Base-by-base conservation (phyloP, 2,888 invertebrate species). In the Laothoe populi region DNA sequence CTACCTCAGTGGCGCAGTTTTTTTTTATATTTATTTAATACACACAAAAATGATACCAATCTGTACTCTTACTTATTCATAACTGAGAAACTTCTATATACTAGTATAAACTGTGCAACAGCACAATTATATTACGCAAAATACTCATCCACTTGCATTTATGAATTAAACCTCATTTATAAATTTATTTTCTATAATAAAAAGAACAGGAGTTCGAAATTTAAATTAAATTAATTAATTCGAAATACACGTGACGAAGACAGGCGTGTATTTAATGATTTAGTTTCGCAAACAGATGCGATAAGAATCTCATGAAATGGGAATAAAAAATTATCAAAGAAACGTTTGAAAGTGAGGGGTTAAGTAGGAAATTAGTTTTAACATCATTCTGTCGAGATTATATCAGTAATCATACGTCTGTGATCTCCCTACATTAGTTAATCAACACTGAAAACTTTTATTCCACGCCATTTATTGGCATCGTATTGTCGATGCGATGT, bases 311-410 rank as follows among this genome's bases (percentile, higher is more conserved):
- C 31, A 53, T 53, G 35, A 53, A 19, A 35, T 11, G 4, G 7
- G 23, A 24, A 31, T 31, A 31, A 35, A 53, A 53, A 53, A 31
- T 35, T 21, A 44, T 44, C 19, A 44, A 35, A 19, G 23, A 53
- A 10, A 53, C 35, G 31, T 31, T 53, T 53, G 35, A 53, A 53
- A 53, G 53, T 53, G 53, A 21, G 53, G 19, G 53, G 31, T 16
- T 53, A 24, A 38, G 38, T 38, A 16, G 35, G 35, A 53, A 53
- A 53, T 53, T 53, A 35, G 53, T 53, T 53, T 53, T 53, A 35
- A 35, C 53, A 53, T 19, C 53, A 19, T 53, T 53, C 53, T 11
- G 35, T 53, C 35, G 16, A 53, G 35, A 53, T 53, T 53, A 53
- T 53, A 53, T 53, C 53, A 19, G 35, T 53, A 31, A 35, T 53